Conservation (phyloP, 2,888 invertebrate species). For the Abscondita cerata region DNA sequence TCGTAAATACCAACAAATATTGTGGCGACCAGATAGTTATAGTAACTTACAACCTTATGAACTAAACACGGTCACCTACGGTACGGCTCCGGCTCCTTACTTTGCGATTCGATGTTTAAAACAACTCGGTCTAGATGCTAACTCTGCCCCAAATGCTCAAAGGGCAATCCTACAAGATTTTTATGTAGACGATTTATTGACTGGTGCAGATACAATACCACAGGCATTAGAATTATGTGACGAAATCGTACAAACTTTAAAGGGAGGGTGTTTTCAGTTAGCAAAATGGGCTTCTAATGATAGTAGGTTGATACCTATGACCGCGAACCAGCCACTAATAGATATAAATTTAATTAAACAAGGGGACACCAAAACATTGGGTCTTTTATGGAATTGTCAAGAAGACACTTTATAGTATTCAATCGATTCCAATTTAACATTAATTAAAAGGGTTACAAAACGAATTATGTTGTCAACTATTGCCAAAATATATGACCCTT, state of each 20-base stretch:
- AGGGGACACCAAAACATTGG: not conserved
- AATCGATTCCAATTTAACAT: not conserved
- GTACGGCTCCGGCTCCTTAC: slow-evolving; percentile 12
- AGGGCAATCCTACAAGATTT: too few species aligned
- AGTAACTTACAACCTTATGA: not conserved
- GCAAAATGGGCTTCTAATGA: not conserved
- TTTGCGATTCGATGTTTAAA: slow-evolving; percentile 20
- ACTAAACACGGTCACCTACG: slow-evolving; percentile 24
- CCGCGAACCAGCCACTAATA: not conserved
- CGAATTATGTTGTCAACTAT: not conserved
- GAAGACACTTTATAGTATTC: not conserved
- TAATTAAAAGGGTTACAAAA: not conserved
- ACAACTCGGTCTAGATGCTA: slow-evolving; percentile 17
- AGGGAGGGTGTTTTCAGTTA: not conserved
- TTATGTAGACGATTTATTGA: too few species aligned
- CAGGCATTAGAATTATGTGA: not conserved
- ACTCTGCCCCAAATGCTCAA: slow-evolving; percentile 11
- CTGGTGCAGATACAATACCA: too few species aligned
- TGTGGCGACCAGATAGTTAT: not conserved
- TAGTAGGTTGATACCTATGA: not conserved
- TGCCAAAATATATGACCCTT: not conserved
- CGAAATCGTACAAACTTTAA: not conserved
- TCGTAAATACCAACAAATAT: not conserved
- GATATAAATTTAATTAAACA: not conserved
- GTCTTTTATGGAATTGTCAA: not conserved